Evolutionary conservation across 2,888 invertebrate species (phyloP), one percentile per base, ranked within the genome.

Genomic region (Rugalucina vietnamica): DNA sequence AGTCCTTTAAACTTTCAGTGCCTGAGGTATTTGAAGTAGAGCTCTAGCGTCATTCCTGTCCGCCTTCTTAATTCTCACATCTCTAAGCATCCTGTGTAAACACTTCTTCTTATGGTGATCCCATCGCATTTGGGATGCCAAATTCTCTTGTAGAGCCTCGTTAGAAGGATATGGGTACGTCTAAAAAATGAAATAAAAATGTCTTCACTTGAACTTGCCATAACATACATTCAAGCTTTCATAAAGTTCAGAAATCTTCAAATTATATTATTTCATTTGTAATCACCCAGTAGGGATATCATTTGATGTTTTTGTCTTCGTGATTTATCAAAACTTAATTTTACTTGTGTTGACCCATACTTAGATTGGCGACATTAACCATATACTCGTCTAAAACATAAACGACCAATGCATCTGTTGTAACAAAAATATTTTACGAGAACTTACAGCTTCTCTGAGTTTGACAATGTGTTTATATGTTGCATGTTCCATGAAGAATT

Each of bases 131-230:
- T 90, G 87, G 3, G 81, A 78, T 74, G 91, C 89, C 27, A 93
- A 82, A 50, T 89, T 88, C 0, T 84, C 75, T 79, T 93, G 92
- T 32, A 93, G 79, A 1, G 90, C 90, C 21, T 90, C 90, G 37
- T 92, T 89, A 10, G 87, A 87, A 0, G 93, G 93, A 80, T 91
- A 93, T 0, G 93, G 93, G 72, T 86, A 91, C 18, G 91, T 89
- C 93, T 93, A 84, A 12, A 88, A 85, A 0, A 78, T 43, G 43
- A 43, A 43, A 43, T 18, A 43, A 43, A 43, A 43, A 43, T 43
- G 43, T n/a, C n/a, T n/a, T n/a, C n/a, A n/a, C n/a, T n/a, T n/a
- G n/a, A n/a, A n/a, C n/a, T n/a, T n/a, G n/a, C n/a, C n/a, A n/a
- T n/a, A n/a, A n/a, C n/a, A n/a, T n/a, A n/a, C n/a, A n/a, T n/a